These are phyloP conservation scores for Sinohyriopsis cumingii DNA, from an alignment of 2,888 invertebrate species.

Conservation along the genomic window DNA sequence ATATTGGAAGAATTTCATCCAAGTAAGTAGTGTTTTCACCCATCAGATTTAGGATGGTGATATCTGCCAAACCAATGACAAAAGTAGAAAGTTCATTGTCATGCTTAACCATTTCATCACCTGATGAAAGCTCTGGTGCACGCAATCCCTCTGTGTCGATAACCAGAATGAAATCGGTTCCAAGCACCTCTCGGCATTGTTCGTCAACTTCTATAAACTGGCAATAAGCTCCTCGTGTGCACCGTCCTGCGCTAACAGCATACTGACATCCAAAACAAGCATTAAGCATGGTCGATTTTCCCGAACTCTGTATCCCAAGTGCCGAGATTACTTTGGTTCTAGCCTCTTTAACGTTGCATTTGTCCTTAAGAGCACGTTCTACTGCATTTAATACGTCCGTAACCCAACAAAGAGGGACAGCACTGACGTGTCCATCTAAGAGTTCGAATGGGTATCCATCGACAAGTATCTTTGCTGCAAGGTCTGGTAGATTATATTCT, in stretches of 20 bases:
- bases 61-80: slow-evolving; percentile 19
- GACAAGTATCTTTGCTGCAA: slow-evolving; percentile 10
- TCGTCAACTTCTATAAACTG: slow-evolving; percentile 14
- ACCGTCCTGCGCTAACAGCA: slow-evolving; percentile 28
- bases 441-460: slow-evolving; percentile 19
- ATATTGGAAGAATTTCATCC: slow-evolving; percentile 16
- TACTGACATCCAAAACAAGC: slow-evolving; percentile 31
- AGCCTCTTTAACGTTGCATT: not conserved
- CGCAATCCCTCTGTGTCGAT: slow-evolving; percentile 28
- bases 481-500: not conserved
- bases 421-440: slow-evolving; percentile 21
- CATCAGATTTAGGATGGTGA: slow-evolving; percentile 18
- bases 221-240: slow-evolving; percentile 25
- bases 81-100: slow-evolving; percentile 24
- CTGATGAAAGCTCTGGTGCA: slow-evolving; percentile 10
- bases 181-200: not conserved
- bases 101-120: slow-evolving; percentile 1
- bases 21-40: slow-evolving; percentile 22
- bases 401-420: slow-evolving; percentile 19
- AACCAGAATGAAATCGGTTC: slow-evolving; percentile 9
- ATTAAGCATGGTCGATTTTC: slow-evolving; percentile 34
- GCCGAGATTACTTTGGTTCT: slow-evolving; percentile 6
- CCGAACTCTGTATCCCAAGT: slow-evolving; percentile 35
- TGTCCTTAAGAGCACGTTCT: not conserved
- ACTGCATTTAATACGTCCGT: slow-evolving; percentile 3